Evolutionary conservation across 1,140 invertebrate species (phyloP).

Genomic region (Drosophila mayri): DNA sequence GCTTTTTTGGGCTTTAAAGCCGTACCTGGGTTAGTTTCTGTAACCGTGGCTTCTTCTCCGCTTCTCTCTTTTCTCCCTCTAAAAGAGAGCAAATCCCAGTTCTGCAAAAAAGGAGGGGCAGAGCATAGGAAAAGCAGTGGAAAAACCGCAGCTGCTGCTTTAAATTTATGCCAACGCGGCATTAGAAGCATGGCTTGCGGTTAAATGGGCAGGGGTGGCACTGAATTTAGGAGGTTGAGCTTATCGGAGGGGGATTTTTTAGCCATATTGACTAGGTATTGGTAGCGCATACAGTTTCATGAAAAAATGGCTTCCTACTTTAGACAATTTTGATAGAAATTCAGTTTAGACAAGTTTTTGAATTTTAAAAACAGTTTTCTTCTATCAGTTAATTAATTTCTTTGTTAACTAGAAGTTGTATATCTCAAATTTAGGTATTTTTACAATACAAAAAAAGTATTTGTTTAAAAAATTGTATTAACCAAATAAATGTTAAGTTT

Average conservation of each 20-base stretch:
- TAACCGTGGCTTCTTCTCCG: constrained; percentile 17
- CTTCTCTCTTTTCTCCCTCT: constrained; percentile 3
- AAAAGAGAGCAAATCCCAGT: constrained; percentile 32
- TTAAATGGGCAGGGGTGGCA: constrained; percentile 40
- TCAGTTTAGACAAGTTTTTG: background rate
- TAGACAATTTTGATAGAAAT: background rate
- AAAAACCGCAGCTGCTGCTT: constrained; percentile 80
- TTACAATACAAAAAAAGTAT: background rate
- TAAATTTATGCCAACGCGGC: constrained; percentile 79
- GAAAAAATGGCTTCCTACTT: background rate
- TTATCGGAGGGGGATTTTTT: constrained; percentile 1
- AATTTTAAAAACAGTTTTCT: no score
- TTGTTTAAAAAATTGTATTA: background rate
- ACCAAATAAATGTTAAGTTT: no score
- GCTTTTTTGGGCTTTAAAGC: constrained; percentile 52
- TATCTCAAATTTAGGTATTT: background rate
- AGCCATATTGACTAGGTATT: constrained; percentile 73
- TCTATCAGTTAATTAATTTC: background rate
- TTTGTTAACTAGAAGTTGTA: fast-evolving
- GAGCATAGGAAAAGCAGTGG: constrained; percentile 27
- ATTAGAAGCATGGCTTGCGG: constrained; percentile 78
- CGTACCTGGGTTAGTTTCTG: constrained; percentile 44
- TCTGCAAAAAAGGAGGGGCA: constrained; percentile 2
- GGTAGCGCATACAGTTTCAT: constrained; percentile 32
- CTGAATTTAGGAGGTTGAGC: background rate